These are phyloP conservation scores for Umimayanthus kanabou DNA, from an alignment of 92 coral and sea anemone species.

Conservation along the genomic window DNA sequence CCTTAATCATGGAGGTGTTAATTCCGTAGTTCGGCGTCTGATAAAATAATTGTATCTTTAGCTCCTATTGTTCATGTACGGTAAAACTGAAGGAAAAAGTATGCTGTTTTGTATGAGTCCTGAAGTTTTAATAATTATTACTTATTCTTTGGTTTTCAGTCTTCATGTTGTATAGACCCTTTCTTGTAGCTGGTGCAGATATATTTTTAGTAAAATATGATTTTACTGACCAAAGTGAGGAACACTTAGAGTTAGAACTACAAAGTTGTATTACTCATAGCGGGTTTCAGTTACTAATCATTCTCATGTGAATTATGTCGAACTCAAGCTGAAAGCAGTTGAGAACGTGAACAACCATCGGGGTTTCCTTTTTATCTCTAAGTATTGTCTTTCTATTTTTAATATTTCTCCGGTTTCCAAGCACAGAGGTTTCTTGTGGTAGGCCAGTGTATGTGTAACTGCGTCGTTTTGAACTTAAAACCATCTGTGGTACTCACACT, in stretches of 20 bases:
- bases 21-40: neutral
- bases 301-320: neutral
- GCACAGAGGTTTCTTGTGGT: too few relatives aligned
- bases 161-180: neutral
- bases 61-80: conserved; percentile 7
- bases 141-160: neutral
- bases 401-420: too few relatives aligned
- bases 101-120: neutral
- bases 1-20: neutral
- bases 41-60: neutral
- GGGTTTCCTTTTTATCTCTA: neutral
- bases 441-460: neutral
- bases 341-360: neutral
- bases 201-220: neutral
- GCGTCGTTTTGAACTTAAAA: neutral
- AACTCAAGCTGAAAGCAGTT: too few relatives aligned
- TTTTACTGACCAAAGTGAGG: neutral
- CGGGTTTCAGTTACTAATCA: too few relatives aligned
- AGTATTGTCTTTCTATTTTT: neutral
- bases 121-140: neutral
- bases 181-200: neutral
- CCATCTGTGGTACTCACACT: neutral
- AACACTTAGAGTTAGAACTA: too few relatives aligned
- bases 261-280: neutral
- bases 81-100: neutral